phyloP scores from a whole-genome alignment of 1,140 invertebrate genomes.

The Tetranychus cinnabarinus region DNA sequence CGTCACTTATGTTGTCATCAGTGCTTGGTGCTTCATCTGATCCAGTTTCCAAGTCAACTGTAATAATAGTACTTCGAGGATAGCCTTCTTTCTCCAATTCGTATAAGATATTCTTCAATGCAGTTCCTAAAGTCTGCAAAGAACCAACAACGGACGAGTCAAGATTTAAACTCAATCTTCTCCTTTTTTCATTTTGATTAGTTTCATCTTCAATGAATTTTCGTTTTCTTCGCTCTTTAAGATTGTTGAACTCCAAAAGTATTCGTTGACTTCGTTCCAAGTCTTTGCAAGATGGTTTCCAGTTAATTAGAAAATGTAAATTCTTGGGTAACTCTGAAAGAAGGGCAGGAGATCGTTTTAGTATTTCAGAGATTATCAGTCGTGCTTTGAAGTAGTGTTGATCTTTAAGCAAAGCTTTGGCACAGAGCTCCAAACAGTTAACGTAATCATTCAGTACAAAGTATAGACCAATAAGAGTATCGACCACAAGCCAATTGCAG shows the following conservation, averaged over 20 bases:
- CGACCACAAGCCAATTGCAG: constrained; percentile 8
- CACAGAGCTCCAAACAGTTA: constrained; percentile 2
- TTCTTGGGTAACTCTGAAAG: constrained; percentile 1
- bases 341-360: not conserved
- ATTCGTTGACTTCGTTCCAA: not conserved
- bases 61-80: not conserved
- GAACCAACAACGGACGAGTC: not conserved
- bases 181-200: not conserved
- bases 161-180: not conserved
- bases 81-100: not conserved
- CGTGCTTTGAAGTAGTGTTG: not conserved
- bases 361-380: constrained; percentile 2
- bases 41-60: not conserved
- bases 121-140: not conserved
- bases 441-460: constrained; percentile 4
- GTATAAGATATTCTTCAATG: not conserved
- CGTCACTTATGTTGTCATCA: constrained; percentile 1
- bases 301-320: constrained; percentile 5
- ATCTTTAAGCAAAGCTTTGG: not conserved
- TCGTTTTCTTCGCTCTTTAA: not conserved
- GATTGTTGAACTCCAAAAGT: not conserved
- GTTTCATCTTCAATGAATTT: not conserved
- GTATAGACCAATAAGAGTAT: constrained; percentile 7
- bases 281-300: not conserved
- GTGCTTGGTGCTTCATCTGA: not conserved